Percentiles rank a stretch among this genome's conserved stretches.
These are phyloP conservation scores for Drosophila maculinotata DNA, from an alignment of 2,888 invertebrate genomes.

Conservation along the genomic window DNA sequence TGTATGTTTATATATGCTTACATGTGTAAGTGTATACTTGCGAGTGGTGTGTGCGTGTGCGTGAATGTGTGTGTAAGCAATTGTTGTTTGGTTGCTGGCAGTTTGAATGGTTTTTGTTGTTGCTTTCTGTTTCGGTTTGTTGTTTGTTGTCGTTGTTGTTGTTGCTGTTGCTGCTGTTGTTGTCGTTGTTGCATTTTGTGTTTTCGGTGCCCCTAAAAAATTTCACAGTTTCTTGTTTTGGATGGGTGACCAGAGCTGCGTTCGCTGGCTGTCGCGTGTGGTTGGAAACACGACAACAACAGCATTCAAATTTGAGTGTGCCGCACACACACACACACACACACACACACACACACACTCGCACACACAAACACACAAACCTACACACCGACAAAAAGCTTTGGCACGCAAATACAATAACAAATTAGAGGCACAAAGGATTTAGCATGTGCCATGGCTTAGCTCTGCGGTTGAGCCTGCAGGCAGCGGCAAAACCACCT, in stretches of 20 bases:
- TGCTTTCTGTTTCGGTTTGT: conserved; percentile 25
- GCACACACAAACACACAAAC: background rate
- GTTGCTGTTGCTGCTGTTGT: conserved; percentile 25
- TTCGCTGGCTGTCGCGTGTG: conserved; percentile 61
- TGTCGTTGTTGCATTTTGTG: conserved; percentile 60
- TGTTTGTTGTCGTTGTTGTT: conserved; percentile 24
- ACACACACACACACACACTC: conserved; percentile 12
- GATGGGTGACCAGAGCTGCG: conserved; percentile 48
- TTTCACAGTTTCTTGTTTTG: conserved; percentile 75
- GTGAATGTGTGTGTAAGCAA: conserved; percentile 41
- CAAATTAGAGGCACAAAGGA: conserved; percentile 80
- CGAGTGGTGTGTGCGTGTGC: conserved; percentile 20
- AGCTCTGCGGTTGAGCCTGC: conserved; percentile 60
- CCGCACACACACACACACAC: conserved; percentile 28
- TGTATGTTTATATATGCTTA: conserved; percentile 19
- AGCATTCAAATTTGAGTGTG: conserved; percentile 68
- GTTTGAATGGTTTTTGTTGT: conserved; percentile 30
- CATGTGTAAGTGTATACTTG: conserved; percentile 46
- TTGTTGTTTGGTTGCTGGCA: conserved; percentile 56
- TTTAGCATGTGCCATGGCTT: conserved; percentile 77
- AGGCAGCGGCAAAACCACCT: conserved; percentile 1
- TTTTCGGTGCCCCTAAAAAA: conserved; percentile 60
- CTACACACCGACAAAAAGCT: conserved; percentile 38
- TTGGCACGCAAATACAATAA: conserved; percentile 78
- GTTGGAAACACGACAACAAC: conserved; percentile 74